phyloP scores from a whole-genome alignment of 1,140 invertebrate species.

The Leguminivora glycinivorella region DNA sequence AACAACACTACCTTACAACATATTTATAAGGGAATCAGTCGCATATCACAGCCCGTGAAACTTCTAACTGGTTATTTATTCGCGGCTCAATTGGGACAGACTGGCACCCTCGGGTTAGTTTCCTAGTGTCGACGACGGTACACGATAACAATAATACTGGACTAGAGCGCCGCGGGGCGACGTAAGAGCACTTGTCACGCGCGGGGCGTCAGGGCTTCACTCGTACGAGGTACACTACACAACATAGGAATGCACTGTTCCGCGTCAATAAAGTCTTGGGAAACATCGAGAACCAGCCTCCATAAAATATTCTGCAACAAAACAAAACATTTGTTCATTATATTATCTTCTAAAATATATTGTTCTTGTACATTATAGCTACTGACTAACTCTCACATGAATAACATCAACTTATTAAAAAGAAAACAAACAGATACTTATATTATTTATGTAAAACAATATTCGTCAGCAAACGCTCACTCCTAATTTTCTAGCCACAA shows the following conservation, averaged over 20 bases:
- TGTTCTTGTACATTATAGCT: no score
- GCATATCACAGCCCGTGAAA: slow-evolving; percentile 59
- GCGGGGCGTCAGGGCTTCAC: slow-evolving; percentile 14
- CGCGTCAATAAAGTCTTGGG: slow-evolving; percentile 22
- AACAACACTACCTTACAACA: slow-evolving; percentile 47
- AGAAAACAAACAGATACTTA: no score
- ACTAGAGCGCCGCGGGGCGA: slow-evolving; percentile 25
- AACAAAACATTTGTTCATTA: background rate
- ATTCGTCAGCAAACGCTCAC: no score
- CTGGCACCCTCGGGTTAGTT: slow-evolving; percentile 17
- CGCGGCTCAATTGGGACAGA: slow-evolving; percentile 17
- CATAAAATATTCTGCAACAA: slow-evolving; percentile 17
- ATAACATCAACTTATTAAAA: no score
- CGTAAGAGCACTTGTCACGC: slow-evolving; percentile 26
- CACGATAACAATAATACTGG: slow-evolving; percentile 28
- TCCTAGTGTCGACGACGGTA: slow-evolving; percentile 27
- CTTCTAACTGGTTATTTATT: slow-evolving; percentile 35
- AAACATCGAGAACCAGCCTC: slow-evolving; percentile 25
- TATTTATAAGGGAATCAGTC: slow-evolving; percentile 60
- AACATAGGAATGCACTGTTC: slow-evolving; percentile 28
- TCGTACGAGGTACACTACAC: background rate
- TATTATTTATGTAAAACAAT: no score
- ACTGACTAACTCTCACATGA: no score
- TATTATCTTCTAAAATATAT: no score
- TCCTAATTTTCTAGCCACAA: no score